Conservation (phyloP, 2,113 vertebrate species). For the Vidua macroura region DNA sequence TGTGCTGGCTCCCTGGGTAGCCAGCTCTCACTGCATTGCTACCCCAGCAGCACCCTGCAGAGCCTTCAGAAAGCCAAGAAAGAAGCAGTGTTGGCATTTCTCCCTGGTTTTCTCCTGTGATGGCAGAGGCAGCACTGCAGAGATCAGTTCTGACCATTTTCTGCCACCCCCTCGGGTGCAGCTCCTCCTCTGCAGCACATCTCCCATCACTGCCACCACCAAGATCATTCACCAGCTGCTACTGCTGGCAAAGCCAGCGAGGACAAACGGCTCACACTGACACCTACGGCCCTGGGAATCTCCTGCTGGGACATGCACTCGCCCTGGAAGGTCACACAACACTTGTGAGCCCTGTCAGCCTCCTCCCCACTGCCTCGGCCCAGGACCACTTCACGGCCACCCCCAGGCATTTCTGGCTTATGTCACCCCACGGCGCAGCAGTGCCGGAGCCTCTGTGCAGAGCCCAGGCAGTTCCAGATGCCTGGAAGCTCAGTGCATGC, state of each 20-base stretch:
- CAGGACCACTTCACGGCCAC: accelerated
- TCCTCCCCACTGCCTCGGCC: neutral
- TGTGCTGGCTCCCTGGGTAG: neutral
- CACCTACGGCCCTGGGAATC: accelerated
- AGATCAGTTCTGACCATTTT: neutral
- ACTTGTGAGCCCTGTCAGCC: neutral
- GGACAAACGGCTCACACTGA: neutral
- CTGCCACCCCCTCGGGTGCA: neutral
- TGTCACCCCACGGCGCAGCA: accelerated
- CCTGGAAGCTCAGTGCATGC: neutral
- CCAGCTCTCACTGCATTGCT: neutral
- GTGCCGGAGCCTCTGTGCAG: neutral
- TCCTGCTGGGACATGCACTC: neutral
- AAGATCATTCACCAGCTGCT: neutral
- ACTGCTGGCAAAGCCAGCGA: neutral
- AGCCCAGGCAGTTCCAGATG: constrained; percentile 18
- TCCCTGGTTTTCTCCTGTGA: neutral
- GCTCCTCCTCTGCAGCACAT: neutral
- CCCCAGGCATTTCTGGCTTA: neutral
- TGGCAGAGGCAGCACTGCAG: neutral
- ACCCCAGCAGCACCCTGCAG: neutral
- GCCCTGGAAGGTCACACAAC: neutral
- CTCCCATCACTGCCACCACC: neutral
- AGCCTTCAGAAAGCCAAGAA: neutral
- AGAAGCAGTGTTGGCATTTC: neutral